Conservation (phyloP, 2,113 vertebrate genomes). For the Pleuronectes platessa region DNA sequence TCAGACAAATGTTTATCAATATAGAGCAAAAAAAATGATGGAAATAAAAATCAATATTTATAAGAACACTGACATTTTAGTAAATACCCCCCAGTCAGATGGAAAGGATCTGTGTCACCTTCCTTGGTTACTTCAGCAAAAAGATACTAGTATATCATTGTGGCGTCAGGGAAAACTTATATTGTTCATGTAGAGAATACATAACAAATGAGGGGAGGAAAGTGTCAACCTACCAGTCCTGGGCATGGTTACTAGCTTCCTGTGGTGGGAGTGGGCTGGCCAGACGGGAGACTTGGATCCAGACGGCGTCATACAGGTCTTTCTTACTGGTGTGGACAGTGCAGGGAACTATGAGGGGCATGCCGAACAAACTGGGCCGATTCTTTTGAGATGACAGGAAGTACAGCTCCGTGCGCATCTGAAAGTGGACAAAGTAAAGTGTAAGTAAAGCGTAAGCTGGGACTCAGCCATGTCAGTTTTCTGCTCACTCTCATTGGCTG, state of each 20-base stretch:
- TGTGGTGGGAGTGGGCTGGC: slow-evolving; percentile 98
- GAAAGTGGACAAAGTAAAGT: neutral
- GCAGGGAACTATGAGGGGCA: slow-evolving; percentile 97
- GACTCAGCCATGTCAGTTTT: neutral
- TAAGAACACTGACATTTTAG: too few relatives aligned
- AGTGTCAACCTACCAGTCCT: slow-evolving; percentile 86
- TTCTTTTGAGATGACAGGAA: slow-evolving; percentile 99
- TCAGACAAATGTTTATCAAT: too few relatives aligned
- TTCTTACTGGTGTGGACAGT: slow-evolving; percentile 93
- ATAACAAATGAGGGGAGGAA: neutral
- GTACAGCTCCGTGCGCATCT: slow-evolving; percentile 98
- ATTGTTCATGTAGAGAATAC: too few relatives aligned
- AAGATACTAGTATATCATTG: too few relatives aligned
- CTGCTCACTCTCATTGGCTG: neutral
- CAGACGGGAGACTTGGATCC: slow-evolving; percentile 96
- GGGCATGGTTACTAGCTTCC: slow-evolving; percentile 98
- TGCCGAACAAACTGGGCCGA: slow-evolving; percentile 95
- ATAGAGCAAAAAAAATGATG: too few relatives aligned
- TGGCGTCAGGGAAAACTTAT: too few relatives aligned
- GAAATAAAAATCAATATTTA: too few relatives aligned
- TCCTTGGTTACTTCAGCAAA: too few relatives aligned
- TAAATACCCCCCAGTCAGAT: too few relatives aligned
- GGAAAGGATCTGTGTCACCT: too few relatives aligned
- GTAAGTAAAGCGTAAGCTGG: neutral
- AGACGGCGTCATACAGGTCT: slow-evolving; percentile 95